Evolutionary conservation across 2,113 vertebrate genomes (phyloP), one percentile per base, ranked within the genome.

Genomic region (Opisthocomus hoazin): DNA sequence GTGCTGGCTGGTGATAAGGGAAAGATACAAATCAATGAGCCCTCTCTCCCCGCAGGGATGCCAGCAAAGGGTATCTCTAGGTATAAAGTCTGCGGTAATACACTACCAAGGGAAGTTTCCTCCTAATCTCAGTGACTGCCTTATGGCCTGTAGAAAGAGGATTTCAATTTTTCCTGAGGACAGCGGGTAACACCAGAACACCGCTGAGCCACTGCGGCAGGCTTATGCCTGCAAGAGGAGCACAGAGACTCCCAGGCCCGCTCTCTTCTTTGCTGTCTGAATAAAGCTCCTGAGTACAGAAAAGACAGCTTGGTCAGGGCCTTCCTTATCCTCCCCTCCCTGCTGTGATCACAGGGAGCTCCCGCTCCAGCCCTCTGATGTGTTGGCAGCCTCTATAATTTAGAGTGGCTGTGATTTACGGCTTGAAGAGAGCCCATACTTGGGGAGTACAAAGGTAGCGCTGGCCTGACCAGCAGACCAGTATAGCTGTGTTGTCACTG

Each of bases 321-420:
- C 87, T 92, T 93, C 83, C 92, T 90, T 91, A 94, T 89, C 80
- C 86, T 92, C 14, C 51, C 51, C 56, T 94, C 80, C 80, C 30
- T 81, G 80, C 86, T 84, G 90, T 71, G 92, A 92, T 92, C 93
- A 88, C 76, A 89, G 77, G 79, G 75, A 91, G 64, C 88, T 95
- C 80, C 86, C 8, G 21, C 93, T 84, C 73, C 90, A 86, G 79
- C 79, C 58, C 86, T 92, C 94, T 94, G 69, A 81, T 90, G 76
- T 90, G 80, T 48, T 90, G 96, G 96, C 92, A 97, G 82, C 80
- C 96, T 93, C 93, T 86, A 4, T 89, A 93, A 94, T 95, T 95
- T 90, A 70, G 69, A 64, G 80, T 70, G 84, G 83, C 86, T 75
- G 88, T 84, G 96, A 96, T 95, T 93, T 93, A 90, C 84, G 77